Base-by-base conservation (phyloP, 2,888 invertebrate species). In the Drosophila acutilabella region DNA sequence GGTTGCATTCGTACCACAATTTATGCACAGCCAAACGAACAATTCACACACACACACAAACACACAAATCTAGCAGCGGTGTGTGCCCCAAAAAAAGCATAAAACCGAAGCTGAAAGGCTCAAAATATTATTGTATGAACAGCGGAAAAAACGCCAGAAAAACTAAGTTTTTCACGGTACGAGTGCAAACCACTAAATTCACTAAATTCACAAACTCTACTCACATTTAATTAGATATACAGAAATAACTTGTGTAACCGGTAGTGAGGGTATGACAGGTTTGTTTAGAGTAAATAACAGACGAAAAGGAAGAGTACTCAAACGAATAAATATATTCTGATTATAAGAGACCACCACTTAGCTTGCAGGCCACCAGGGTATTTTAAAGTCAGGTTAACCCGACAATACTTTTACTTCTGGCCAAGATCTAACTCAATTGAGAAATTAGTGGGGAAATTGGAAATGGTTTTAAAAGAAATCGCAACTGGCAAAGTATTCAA, bases 1-100 rank as follows among this genome's bases (percentile, higher is more conserved):
- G 66, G 61, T 53, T 64, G 68, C 62, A 64, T 60, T 78, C 58
- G 66, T 56, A 60, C 77, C 86, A 77, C 88, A 83, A 74, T 88
- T 85, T 80, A 86, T 86, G 83, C 78, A 70, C 78, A 74, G 64
- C 57, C 83, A 82, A 80, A 51, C 77, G 64, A 76, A 69, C 76
- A 79, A 68, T 84, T 74, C 74, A 65, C 71, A 78, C 65, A 64
- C 68, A 30, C 30, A 30, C 7, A 30, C 6, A 26, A 8, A 26
- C 26, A 26, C 30, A 8, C 30, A 8, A 8, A 30, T 30, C 8
- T 81, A 56, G 56, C 64, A 79, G 79, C 33, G 75, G 81, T 70
- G 42, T 66, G 61, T 62, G 74, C 30, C 38, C 51, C 41, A 57
- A 53, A 44, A 50, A n/a, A 16, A 2, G 14, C 11, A 13, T 2